Base-by-base conservation (phyloP, 2,888 invertebrate genomes). In the Thera britannica region DNA sequence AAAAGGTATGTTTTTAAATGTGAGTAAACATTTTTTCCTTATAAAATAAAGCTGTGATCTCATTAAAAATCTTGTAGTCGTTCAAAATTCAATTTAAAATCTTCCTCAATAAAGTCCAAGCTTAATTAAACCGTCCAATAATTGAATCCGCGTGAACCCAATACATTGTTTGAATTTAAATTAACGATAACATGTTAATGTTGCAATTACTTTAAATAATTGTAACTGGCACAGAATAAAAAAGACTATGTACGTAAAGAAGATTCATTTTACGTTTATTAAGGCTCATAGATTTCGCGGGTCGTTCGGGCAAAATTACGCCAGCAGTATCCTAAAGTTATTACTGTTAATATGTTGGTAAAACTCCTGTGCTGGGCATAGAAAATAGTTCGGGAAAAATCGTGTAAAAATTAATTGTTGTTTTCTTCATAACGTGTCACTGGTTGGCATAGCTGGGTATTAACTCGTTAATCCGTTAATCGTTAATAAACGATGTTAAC, bases 141-240 rank as follows among this genome's bases (percentile, higher is more conserved):
- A 86, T 85, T 83, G 81, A 84, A 83, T 81, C 78, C 75, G 61
- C 70, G 77, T 75, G 73, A 75, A 76, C 76, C 69, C 75, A 75
- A 75, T 81, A 76, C 79, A 77, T 78, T 82, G 84, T 86, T 87
- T 85, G 87, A 85, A 85, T 88, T 90, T 88, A 87, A 83, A 90
- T 90, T 89, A 88, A 85, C 80, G 82, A 81, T 82, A 84, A 86
- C 88, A 87, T 88, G 87, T 88, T 84, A 84, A 85, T 70, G 83
- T 85, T 84, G 88, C 88, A 91, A 92, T 92, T 89, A 88, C 77
- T 86, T 88, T 87, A 89, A 92, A 90, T 90, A 90, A 92, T 92
- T 90, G 89, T 89, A 84, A 81, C 62, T 36, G 34, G 46, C 62
- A 46, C 58, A 61, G 70, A 60, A 55, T 70, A 67, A 70, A 67